These are phyloP conservation scores for Amphipoea oculea DNA, from an alignment of 2,888 invertebrate species.

Conservation along the genomic window DNA sequence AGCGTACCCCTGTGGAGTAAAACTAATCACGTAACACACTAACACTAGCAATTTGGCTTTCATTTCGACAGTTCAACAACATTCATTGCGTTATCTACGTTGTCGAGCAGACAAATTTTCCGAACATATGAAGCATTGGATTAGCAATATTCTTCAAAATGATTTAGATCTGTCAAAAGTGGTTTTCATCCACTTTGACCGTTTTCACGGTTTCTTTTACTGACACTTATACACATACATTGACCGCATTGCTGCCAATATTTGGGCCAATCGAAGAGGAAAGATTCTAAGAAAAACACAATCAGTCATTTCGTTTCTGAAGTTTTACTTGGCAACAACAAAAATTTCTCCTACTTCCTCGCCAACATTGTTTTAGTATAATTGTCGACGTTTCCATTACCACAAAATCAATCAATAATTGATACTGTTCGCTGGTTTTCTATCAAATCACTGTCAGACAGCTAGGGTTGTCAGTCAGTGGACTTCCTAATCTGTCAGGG, in stretches of 20 bases:
- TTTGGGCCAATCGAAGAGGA: not conserved
- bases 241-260: not conserved
- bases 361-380: conserved; percentile 48
- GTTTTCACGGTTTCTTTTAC: no score
- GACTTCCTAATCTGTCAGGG: not conserved
- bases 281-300: not conserved
- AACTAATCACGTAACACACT: not conserved
- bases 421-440: conserved; percentile 28
- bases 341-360: conserved; percentile 32
- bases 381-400: conserved; percentile 20
- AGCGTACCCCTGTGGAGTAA: not conserved
- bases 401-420: conserved; percentile 54
- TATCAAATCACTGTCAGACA: conserved; percentile 44
- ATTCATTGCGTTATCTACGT: not conserved
- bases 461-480: conserved; percentile 40
- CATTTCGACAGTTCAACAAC: no score
- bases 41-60: not conserved
- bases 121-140: not conserved
- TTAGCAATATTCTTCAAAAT: not conserved
- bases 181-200: not conserved
- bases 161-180: not conserved
- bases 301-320: conserved; percentile 15
- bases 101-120: not conserved
- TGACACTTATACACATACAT: not conserved
- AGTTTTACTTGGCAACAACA: conserved; percentile 28